Evolutionary conservation across 2,113 vertebrate genomes (phyloP).

Genomic region (Gobio gobio): DNA sequence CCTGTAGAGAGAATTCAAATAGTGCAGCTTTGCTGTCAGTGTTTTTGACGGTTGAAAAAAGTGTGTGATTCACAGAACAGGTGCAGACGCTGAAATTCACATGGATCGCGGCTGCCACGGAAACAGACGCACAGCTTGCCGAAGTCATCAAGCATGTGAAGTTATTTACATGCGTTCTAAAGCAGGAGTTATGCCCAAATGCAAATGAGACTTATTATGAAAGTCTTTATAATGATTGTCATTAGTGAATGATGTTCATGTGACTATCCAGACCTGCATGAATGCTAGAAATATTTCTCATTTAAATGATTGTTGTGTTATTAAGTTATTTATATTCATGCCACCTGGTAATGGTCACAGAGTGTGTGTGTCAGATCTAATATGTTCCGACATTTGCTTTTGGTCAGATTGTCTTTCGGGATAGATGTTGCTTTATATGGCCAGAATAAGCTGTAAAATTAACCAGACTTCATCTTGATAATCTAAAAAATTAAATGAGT

Average conservation of each 20-base stretch:
- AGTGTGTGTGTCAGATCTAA: neutral
- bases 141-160: constrained; percentile 4
- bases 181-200: neutral
- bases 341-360: neutral
- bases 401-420: neutral
- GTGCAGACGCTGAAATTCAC: constrained; percentile 28
- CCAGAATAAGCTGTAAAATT: neutral
- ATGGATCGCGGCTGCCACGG: neutral
- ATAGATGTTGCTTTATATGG: neutral
- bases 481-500: neutral
- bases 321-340: neutral
- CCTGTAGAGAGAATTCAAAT: constrained; percentile 7
- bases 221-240: neutral
- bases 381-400: neutral
- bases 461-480: neutral
- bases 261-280: no score
- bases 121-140: constrained; percentile 16
- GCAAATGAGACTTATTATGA: neutral
- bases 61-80: constrained; percentile 32
- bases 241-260: neutral
- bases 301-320: neutral
- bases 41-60: neutral
- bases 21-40: neutral
- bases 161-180: constrained; percentile 23
- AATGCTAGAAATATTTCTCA: neutral